A percentile compares a stretch with the other conserved stretches of the same genome.
Conservation (phyloP, 2,888 invertebrate species). For the Endotricha flammealis region DNA sequence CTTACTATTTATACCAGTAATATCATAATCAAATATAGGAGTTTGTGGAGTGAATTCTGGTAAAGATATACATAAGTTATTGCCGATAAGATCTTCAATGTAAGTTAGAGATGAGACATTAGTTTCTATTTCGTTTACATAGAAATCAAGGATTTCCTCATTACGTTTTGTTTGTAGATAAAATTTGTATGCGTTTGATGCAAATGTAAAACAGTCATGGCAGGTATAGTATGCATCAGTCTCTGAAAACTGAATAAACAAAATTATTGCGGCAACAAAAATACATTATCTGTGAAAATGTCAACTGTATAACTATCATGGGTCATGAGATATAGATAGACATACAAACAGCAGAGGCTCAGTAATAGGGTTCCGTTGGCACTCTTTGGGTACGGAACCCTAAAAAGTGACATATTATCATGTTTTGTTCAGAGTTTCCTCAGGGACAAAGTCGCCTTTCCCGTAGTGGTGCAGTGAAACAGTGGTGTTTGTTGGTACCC, state of each 20-base stretch:
- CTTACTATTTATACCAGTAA: conserved; percentile 23
- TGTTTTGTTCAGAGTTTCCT: too few relatives aligned
- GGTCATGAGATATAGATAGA: too few relatives aligned
- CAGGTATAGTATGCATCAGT: conserved; percentile 49
- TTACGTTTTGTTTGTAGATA: conserved; percentile 39
- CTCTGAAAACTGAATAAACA: conserved; percentile 35
- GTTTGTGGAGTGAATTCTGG: conserved; percentile 29
- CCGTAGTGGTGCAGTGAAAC: too few relatives aligned
- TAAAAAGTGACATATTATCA: too few relatives aligned
- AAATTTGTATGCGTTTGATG: conserved; percentile 54
- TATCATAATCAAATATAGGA: conserved; percentile 34
- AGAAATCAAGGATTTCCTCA: conserved; percentile 46
- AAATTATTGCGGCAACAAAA: not conserved
- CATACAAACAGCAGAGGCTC: too few relatives aligned
- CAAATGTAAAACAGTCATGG: conserved; percentile 44
- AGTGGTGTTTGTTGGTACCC: too few relatives aligned
- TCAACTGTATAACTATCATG: too few relatives aligned
- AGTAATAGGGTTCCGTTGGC: too few relatives aligned
- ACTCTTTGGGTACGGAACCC: too few relatives aligned
- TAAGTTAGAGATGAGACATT: conserved; percentile 35
- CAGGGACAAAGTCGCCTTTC: too few relatives aligned
- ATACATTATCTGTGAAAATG: conserved; percentile 15
- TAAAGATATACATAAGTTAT: conserved; percentile 46
- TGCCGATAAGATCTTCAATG: conserved; percentile 25
- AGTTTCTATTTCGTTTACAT: conserved; percentile 37